Conservation (phyloP, 2,797 vertebrate species). For the Pagetopsis macropterus region DNA sequence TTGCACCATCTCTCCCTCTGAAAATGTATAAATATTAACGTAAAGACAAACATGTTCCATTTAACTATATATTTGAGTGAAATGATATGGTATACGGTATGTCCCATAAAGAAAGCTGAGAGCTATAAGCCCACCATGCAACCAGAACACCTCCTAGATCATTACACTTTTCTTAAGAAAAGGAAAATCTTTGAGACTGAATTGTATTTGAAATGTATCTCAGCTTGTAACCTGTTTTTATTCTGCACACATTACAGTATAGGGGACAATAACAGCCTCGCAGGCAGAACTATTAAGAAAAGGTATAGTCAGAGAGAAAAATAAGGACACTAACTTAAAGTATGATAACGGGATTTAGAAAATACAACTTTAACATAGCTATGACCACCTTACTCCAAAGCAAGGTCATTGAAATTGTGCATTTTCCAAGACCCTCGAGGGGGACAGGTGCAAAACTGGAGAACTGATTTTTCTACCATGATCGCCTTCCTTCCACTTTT, state of each 20-base stretch:
- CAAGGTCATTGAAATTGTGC: conserved; percentile 53
- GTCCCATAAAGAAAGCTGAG: conserved; percentile 35
- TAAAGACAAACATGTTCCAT: conserved; percentile 46
- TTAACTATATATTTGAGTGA: conserved; percentile 47
- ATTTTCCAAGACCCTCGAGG: conserved; percentile 33
- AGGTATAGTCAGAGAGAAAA: conserved; percentile 5
- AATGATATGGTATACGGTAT: conserved; percentile 33
- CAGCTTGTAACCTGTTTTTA: conserved; percentile 9
- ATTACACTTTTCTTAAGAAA: conserved; percentile 19
- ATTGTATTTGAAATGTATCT: conserved; percentile 23
- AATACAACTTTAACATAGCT: conserved; percentile 23
- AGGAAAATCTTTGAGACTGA: neutral
- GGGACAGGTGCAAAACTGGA: conserved; percentile 47
- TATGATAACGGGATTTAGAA: conserved; percentile 21
- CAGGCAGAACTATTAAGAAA: neutral
- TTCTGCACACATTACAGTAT: conserved; percentile 1
- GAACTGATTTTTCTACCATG: conserved; percentile 56
- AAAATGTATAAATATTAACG: conserved; percentile 73
- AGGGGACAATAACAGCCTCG: conserved; percentile 7
- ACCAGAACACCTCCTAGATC: conserved; percentile 35
- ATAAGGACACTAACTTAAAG: conserved; percentile 13
- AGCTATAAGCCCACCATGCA: conserved; percentile 22
- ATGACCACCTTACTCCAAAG: conserved; percentile 30
- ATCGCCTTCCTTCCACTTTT: conserved; percentile 38
- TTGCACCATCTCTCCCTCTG: conserved; percentile 37